Percentiles rank a stretch among this genome's conserved stretches.
Evolutionary conservation across 2,797 vertebrate species (phyloP).

Genomic region (Cottoperca gobio): DNA sequence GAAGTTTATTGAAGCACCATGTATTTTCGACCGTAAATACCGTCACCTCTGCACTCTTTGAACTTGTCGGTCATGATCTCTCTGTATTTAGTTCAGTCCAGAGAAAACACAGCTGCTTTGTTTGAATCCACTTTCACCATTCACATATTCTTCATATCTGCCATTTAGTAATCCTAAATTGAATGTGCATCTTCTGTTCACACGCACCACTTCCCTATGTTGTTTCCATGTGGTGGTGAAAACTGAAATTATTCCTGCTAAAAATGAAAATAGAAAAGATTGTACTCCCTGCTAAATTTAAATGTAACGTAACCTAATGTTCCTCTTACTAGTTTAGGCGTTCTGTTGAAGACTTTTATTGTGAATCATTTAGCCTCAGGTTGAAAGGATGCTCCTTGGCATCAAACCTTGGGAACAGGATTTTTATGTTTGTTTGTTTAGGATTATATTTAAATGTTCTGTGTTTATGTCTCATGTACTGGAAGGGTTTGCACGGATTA

Average conservation of each 20-base stretch:
- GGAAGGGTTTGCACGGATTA: slow-evolving; percentile 26
- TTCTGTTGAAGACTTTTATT: not conserved
- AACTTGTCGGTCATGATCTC: not conserved
- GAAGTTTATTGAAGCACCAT: not conserved
- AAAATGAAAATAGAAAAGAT: not conserved
- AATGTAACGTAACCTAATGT: not conserved
- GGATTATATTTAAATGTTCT: not conserved
- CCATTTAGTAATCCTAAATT: not conserved
- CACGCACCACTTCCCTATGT: not conserved
- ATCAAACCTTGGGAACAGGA: not conserved
- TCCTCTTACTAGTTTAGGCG: not conserved
- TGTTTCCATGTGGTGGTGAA: not conserved
- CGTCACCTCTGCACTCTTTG: not conserved
- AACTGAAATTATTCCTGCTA: not conserved
- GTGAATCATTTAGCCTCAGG: not conserved
- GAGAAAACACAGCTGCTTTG: slow-evolving; percentile 45
- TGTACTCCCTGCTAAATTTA: not conserved
- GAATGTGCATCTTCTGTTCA: not conserved
- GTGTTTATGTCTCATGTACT: slow-evolving; percentile 26
- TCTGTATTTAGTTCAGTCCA: slow-evolving; percentile 34
- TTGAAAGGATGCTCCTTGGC: slow-evolving; percentile 5
- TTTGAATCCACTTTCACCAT: slow-evolving; percentile 9
- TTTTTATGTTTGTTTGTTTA: not conserved
- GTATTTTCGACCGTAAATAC: not conserved
- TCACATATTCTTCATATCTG: not conserved